Base-by-base conservation (phyloP, 1,140 invertebrate genomes). In the Myzus persicae region DNA sequence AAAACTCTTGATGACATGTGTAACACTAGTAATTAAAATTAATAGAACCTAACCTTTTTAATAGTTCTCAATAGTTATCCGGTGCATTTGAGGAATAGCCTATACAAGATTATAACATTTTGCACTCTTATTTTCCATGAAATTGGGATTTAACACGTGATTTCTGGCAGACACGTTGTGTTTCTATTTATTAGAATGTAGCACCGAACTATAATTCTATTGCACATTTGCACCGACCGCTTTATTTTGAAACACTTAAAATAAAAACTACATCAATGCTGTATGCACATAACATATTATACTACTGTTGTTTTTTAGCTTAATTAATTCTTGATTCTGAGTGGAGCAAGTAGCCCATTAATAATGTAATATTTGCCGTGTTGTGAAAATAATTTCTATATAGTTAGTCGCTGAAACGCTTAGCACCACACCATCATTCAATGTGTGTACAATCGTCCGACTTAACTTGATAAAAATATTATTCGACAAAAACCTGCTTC, bases 191-290 rank as follows among this genome's bases (percentile, higher is more conserved):
- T 76, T 76, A 76, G 11, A 76, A 76, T n/a, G 1, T n/a, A 76
- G 36, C 2, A 85, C 26, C 7, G 46, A 85, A 46, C 11, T 44
- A 38, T 7, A 85, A 8, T 51, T 48, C 48, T 54, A 38, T 51
- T 54, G 36, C 36, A 9, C n/a, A 40, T 84, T 82, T 54, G 48
- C 88, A 89, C 88, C 88, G 54, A 89, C 22, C 1, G 88, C 88
- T 89, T 89, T 89, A 89, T 89, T 54, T 89, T 54, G 1, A 38
- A 51, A 54, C 88, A 51, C 8, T 88, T 51, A 40, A 85, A 85
- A 44, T 38, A 26, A 54, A 36, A 67, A 67, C 14, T 11, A 4
- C 42, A 26, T 26, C 0, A 36, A 48, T 3, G 7, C 7, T 36
- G 38, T 84, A 42, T 44, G 31, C 42, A 87, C 38, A 54, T 89